Evolutionary conservation across 2,113 vertebrate species (phyloP), one percentile per base, ranked within the genome.

Genomic region (Prunella fulvescens): DNA sequence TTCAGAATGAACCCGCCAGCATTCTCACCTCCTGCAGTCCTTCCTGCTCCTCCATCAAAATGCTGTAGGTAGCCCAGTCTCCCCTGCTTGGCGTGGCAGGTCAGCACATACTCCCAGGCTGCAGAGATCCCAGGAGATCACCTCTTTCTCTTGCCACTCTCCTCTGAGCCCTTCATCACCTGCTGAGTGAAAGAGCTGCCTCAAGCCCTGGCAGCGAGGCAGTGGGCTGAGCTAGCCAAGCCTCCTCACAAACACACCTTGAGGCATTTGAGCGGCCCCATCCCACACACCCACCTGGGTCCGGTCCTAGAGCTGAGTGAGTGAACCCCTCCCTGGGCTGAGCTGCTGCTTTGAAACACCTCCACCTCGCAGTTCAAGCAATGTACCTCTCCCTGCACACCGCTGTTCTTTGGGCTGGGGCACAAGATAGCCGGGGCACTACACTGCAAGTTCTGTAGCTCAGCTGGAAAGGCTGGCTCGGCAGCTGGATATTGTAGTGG

Each of bases 71-170:
- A 58, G 11, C 22, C 25, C 35, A 23, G 39, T 44, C 17, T 26
- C 8, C 13, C 9, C 40, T 37, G 3, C 26, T 31, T 48, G 23
- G 17, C 6, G 2, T 13, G 3, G 20, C 3, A 37, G 5, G 12
- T 16, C 71, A 86, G 47, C 35, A 87, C 20, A 26, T 20, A 29
- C 11, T 18, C n/a, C 51, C 19, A 62, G 9, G 7, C 20, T 62
- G 24, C 23, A 40, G 6, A 56, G 7, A 39, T 66, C 23, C 24
- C 22, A 31, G 8, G 6, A 76, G 10, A 24, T 5, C 39, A 33
- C 47, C 7, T 39, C 28, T 42, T 50, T 35, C n/a, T 81, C 29
- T 31, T 29, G 2, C 31, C 6, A 5, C 20, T 12, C n/a, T 69
- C 20, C 33, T 51, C 26, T 50, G 4, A 91, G 6, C 6, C 14